Evolutionary conservation across 2,888 invertebrate species (phyloP), one percentile per base, ranked within the genome.

Genomic region (Monochamus alternatus): DNA sequence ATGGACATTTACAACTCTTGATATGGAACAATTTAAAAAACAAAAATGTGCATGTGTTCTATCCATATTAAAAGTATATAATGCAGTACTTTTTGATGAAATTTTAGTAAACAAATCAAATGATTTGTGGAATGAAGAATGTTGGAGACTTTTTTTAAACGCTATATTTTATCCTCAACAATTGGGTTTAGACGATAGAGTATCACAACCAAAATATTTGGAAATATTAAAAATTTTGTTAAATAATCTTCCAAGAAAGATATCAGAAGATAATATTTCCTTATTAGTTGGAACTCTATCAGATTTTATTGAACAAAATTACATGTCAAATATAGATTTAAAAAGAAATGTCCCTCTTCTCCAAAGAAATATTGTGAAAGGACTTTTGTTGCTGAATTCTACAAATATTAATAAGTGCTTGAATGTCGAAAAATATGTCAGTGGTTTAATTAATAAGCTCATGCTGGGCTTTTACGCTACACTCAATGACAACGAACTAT

Each of bases 311-410:
- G 64, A 75, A 59, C 47, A 68, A 47, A 81, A 76, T 22, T 78
- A 77, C 55, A 68, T 77, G 31, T 73, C 73, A 32, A 63, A 82
- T 51, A 79, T 84, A 12, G 79, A 83, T 75, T 78, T 86, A 12
- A 83, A 83, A 44, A 76, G 59, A 60, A 80, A 82, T 55, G 82
- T 85, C 32, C 68, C 81, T 7, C 73, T 83, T 5, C 81, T 82
- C 52, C 84, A 87, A 75, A 79, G 85, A 70, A 83, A 83, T 62
- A 55, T 85, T 52, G 72, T 88, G 14, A 84, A 83, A 77, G 87
- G 87, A 7, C 76, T 86, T 59, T 51, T 84, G 12, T 73, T 85
- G 7, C 62, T 87, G 38, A 79, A 52, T 12, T 52, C 60, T 2
- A 74, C 76, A 64, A 77, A 78, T 5, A 62, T 73, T 47, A 68